phyloP scores from a whole-genome alignment of 2,113 vertebrate species.

The Pollimyrus isidori region DNA sequence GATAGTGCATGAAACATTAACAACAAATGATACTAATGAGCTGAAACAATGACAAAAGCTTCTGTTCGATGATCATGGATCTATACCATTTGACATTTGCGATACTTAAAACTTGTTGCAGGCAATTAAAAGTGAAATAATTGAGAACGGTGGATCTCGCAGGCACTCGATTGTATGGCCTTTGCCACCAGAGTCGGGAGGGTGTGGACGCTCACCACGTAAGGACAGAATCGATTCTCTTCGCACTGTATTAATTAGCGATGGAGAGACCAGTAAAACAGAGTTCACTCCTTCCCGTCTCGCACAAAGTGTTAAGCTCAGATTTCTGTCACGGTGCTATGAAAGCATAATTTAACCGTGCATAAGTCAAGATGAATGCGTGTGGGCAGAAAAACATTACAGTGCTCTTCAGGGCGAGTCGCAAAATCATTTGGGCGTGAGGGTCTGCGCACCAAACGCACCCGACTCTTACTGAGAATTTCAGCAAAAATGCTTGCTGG shows the following conservation, averaged over 20 bases:
- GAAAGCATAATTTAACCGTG: constrained; percentile 1
- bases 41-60: constrained; percentile 5
- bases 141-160: neutral
- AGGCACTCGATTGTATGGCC: neutral
- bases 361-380: neutral
- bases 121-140: constrained; percentile 15
- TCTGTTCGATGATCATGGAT: constrained; percentile 9
- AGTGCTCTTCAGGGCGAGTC: neutral
- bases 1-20: constrained; percentile 1
- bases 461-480: neutral
- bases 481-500: neutral
- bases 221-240: constrained; percentile 8
- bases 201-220: neutral
- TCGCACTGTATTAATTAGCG: constrained; percentile 14
- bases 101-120: constrained; percentile 8
- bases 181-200: neutral
- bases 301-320: neutral
- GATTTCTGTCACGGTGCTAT: neutral
- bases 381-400: neutral
- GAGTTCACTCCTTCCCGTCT: neutral
- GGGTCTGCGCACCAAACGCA: neutral
- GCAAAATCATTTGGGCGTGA: neutral
- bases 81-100: constrained; percentile 3
- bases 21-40: constrained; percentile 2
- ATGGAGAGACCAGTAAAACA: neutral